Evolutionary conservation across 2,113 vertebrate genomes (phyloP), one percentile per base, ranked within the genome.

Genomic region (Cinclus cinclus): DNA sequence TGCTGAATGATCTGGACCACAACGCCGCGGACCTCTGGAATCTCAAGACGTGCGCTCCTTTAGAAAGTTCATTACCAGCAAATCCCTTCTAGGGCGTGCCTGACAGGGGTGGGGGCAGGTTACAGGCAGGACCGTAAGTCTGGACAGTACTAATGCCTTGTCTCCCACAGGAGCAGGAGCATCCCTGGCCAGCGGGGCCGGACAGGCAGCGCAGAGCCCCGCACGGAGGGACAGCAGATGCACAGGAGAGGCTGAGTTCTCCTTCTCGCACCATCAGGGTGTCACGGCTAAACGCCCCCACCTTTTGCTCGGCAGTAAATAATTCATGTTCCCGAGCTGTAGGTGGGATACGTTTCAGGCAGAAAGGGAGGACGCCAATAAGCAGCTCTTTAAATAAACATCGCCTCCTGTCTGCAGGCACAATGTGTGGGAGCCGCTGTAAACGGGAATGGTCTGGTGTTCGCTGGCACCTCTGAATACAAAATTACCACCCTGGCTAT

Each of bases 351-450:
- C 0, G 1, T 94, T 94, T 81, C 77, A 50, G 83, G 86, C 83
- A 50, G 93, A 80, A 50, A 58, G 58, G 86, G 64, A 94, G 67
- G 56, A 42, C 0, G n/a, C 55, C 70, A 56, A 64, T 4, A 77
- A 95, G 83, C 70, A 89, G 46, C 83, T 90, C 80, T 93, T 89
- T 87, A 96, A 95, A 93, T 90, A 94, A 90, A 83, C 78, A 83
- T 96, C 3, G 0, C 83, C 93, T 94, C 70, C 80, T 76, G 44
- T 94, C 94, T 92, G 87, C 87, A 87, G 87, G 86, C 89, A 67
- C 83, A 19, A 89, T 46, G 85, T 77, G 93, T 59, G 90, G 84
- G 93, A 92, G 89, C 50, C 19, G 63, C 83, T 63, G 42, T 63
- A 91, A 87, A 75, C 77, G 15, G 52, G 74, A 92, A 94, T 80